Evolutionary conservation across 1,140 invertebrate species (phyloP), one percentile per base, ranked within the genome.

Genomic region (Drosophila mojavensis): DNA sequence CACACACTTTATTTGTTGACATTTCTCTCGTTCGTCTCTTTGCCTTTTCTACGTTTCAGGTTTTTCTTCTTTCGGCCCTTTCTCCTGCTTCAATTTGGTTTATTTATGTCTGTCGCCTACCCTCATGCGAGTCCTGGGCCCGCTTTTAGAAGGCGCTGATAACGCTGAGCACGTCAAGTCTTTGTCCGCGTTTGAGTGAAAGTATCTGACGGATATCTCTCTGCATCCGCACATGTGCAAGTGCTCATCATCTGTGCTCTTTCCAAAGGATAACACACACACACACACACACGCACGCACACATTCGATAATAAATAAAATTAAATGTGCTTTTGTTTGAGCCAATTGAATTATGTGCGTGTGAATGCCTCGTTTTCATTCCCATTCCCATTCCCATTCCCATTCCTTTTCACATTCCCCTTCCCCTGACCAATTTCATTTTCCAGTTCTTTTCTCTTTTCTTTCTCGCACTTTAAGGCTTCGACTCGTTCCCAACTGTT

Each of bases 301-400:
- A 17, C 64, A 15, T 60, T 69, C 64, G 73, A 71, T 70, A 90
- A 90, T 90, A 89, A 89, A 89, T 89, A 85, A 89, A 90, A 85
- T 89, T 79, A 79, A 90, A 89, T 89, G 85, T 78, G 85, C 81
- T 89, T 89, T 89, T 90, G 85, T 89, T 84, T 86, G 75, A 76
- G 73, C 78, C 85, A 81, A 89, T 89, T 89, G 85, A 89, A 90
- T 89, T 89, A 89, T 89, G 84, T 89, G 80, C 84, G 84, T 89
- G 84, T 90, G 84, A 88, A 88, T 89, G 71, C 65, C 75, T 71
- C 65, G 58, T 66, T 81, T 72, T 66, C 28, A 39, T 61, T 53
- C 43, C 50, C 26, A 43, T 64, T 45, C 28, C 43, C 11, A 51
- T 55, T 72, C 45, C 20, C 43, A 20, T 43, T 73, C 43, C 58